A percentile compares a stretch with the other conserved stretches of the same genome.
Conservation (phyloP, 2,797 vertebrate genomes). For the Lacerta agilis region DNA sequence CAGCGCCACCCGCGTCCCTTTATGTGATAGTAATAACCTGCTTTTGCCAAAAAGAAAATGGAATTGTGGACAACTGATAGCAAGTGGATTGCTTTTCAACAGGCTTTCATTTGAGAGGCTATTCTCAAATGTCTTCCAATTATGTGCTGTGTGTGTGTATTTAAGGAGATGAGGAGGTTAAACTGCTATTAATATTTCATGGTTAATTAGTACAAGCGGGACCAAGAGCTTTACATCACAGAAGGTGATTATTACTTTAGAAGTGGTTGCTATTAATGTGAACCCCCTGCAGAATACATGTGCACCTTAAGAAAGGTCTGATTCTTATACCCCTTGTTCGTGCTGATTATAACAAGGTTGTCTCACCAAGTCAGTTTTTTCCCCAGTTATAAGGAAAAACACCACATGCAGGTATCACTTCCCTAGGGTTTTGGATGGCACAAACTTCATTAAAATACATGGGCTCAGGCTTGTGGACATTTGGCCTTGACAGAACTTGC, state of each 20-base stretch:
- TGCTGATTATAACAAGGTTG: background rate
- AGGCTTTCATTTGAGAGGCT: slow-evolving; percentile 36
- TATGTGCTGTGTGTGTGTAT: background rate
- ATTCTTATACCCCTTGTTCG: background rate
- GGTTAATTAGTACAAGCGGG: slow-evolving; percentile 47
- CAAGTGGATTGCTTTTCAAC: slow-evolving; percentile 37
- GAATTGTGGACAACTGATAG: slow-evolving; percentile 25
- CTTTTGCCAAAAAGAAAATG: slow-evolving; percentile 37
- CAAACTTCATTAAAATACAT: background rate
- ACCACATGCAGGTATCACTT: background rate
- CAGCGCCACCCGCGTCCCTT: slow-evolving; percentile 13
- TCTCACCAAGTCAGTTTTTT: background rate
- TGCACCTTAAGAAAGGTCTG: background rate
- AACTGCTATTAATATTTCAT: slow-evolving; percentile 62
- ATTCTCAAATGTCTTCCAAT: slow-evolving; percentile 37
- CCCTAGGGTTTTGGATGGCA: background rate
- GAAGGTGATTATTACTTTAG: slow-evolving; percentile 32
- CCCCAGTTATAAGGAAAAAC: background rate
- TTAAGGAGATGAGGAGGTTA: slow-evolving; percentile 50
- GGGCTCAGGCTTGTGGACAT: too few species aligned
- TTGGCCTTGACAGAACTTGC: background rate
- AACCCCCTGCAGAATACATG: background rate
- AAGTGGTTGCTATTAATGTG: background rate
- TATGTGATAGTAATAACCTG: slow-evolving; percentile 19
- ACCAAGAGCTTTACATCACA: slow-evolving; percentile 45